These are phyloP conservation scores for Gymnocypris eckloni DNA, from an alignment of 2,797 vertebrate genomes.

Conservation along the genomic window DNA sequence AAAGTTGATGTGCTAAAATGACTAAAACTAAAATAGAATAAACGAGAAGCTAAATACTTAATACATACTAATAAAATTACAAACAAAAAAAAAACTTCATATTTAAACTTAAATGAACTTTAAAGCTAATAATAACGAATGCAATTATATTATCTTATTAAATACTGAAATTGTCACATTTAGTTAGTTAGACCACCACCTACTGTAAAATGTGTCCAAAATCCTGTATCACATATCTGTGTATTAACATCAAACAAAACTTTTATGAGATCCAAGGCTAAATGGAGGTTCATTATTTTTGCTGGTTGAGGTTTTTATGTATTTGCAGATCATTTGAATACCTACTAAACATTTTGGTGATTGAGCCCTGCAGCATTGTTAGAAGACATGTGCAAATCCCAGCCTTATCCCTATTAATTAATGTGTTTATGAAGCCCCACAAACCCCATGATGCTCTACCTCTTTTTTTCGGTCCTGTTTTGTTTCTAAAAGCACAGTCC, in stretches of 20 bases:
- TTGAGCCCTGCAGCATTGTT: background rate
- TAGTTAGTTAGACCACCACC: background rate
- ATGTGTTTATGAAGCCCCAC: background rate
- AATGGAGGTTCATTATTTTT: background rate
- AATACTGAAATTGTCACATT: background rate
- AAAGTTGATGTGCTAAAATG: background rate
- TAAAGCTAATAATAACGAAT: background rate
- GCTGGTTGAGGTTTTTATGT: background rate
- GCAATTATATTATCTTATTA: background rate
- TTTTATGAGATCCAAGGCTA: background rate
- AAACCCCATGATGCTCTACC: conserved; percentile 50
- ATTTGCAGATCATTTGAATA: conserved; percentile 1
- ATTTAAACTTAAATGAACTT: background rate
- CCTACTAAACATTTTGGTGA: background rate
- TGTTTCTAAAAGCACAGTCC: conserved; percentile 65
- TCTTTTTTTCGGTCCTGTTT: conserved; percentile 24
- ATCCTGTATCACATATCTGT: background rate
- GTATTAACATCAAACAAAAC: background rate
- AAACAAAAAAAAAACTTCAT: too few species aligned
- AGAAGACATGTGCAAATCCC: conserved; percentile 1
- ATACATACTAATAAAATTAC: too few species aligned
- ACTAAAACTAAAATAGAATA: too few species aligned
- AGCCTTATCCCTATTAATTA: background rate
- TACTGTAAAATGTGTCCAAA: background rate
- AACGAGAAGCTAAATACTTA: background rate